Evolutionary conservation across 2,113 vertebrate genomes (phyloP).

Genomic region (Macquaria ambigua): DNA sequence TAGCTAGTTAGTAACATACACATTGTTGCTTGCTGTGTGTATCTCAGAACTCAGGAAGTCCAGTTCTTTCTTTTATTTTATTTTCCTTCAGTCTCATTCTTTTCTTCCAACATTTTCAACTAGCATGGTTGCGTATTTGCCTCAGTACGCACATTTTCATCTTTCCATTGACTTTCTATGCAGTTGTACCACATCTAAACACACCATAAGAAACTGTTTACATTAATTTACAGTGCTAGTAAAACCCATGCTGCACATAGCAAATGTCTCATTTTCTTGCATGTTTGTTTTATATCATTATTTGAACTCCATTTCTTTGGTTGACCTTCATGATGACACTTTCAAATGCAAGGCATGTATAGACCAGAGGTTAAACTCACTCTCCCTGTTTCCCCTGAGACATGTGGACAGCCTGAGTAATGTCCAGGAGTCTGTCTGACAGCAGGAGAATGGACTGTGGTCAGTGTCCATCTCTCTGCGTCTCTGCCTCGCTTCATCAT

Average conservation of each 20-base stretch:
- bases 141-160: not conserved
- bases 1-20: not conserved
- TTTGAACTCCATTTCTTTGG: not conserved
- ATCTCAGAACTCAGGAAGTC: not conserved
- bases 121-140: not conserved
- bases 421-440: conserved; percentile 55
- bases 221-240: not conserved
- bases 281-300: not conserved
- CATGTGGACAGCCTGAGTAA: conserved; percentile 65
- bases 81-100: not conserved
- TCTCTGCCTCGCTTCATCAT: conserved; percentile 63
- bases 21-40: no score
- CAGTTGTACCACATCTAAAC: not conserved
- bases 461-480: conserved; percentile 68
- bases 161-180: not conserved
- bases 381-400: conserved; percentile 9
- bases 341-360: not conserved
- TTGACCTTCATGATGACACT: conserved; percentile 12
- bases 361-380: not conserved
- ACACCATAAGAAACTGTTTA: not conserved
- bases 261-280: not conserved
- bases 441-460: conserved; percentile 61
- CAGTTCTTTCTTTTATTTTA: not conserved
- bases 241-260: not conserved
- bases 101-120: not conserved